Base-by-base conservation (phyloP, 30 jellyfish, hydroid and myxozoan genomes). In the Chironex yamaguchii region DNA sequence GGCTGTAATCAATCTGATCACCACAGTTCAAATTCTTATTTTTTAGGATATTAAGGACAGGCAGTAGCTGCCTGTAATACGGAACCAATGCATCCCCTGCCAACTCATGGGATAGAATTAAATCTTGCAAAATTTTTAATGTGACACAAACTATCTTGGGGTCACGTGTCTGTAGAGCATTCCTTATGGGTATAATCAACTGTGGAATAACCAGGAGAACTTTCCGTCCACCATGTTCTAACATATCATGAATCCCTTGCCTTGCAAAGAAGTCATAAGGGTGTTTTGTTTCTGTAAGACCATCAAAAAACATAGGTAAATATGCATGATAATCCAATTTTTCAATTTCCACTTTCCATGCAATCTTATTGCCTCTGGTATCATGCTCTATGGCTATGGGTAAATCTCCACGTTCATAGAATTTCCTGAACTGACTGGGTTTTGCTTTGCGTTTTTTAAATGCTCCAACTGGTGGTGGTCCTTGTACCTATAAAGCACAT, bases 331-430 rank as follows among this genome's bases (percentile, higher is more conserved):
- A 93, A 52, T 93, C 98, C 28, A 93, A 89, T 51, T 93, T 93
- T 63, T 93, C 98, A 17, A 93, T 93, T 79, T 93, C 98, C 34
- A 93, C 98, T 83, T 93, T 93, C 98, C 98, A 93, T 1, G 97
- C 97, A 11, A 93, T 93, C 70, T 93, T 93, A 52, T 93, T 93
- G 20, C 98, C 98, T 62, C 83, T 93, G 58, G 97, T 93, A 75
- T 93, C 98, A 79, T 93, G 98, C 30, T 93, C 98, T 42, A 93
- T 50, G 6, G 98, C 97, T 12, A 93, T 83, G 3, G 98, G 98
- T 24, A 93, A 86, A 42, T 93, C 98, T 4, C 98, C 98, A 27
- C 98, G 71, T 67, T 93, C 97, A 82, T 93, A 93, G 52, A 87
- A 93, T 71, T 93, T 93, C 28, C 96, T 89, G 31, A 80, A 93